A percentile compares a stretch with the other conserved stretches of the same genome.
phyloP scores from a whole-genome alignment of 2,797 vertebrate species.

The Loris lydekkerianus region DNA sequence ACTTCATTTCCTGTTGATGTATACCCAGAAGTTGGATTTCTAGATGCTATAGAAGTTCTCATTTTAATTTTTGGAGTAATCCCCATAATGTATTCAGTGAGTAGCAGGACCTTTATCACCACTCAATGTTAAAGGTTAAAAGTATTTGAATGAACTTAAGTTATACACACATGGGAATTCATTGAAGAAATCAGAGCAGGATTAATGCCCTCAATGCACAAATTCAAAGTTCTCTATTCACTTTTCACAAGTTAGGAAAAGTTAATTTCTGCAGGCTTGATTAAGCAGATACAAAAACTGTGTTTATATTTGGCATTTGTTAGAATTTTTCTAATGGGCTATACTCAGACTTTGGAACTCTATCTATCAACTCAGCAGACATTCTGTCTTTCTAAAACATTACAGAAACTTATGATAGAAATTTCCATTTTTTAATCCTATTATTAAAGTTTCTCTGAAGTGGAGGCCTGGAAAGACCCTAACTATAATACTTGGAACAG shows the following conservation, averaged over 20 bases:
- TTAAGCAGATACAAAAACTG: neutral
- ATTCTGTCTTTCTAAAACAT: neutral
- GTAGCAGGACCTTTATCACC: neutral
- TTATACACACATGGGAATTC: neutral
- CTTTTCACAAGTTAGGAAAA: neutral
- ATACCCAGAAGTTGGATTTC: neutral
- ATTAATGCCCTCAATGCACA: neutral
- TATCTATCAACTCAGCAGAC: neutral
- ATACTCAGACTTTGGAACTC: neutral
- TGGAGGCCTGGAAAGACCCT: neutral
- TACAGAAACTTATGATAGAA: neutral
- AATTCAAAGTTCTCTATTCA: neutral
- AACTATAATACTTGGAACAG: neutral
- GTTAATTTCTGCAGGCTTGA: too few relatives aligned
- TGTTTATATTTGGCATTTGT: neutral
- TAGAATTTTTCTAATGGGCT: constrained; percentile 24
- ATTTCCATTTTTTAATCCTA: constrained; percentile 38
- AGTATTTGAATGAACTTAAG: neutral
- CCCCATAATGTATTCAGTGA: too few relatives aligned
- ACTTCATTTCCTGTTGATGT: neutral
- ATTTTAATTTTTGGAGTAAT: neutral
- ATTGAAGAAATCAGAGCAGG: neutral
- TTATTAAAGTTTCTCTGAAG: constrained; percentile 10
- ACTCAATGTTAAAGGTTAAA: neutral
- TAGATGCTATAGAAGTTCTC: neutral